phyloP scores from a whole-genome alignment of 2,113 vertebrate genomes.

The Psilopogon haemacephalus region DNA sequence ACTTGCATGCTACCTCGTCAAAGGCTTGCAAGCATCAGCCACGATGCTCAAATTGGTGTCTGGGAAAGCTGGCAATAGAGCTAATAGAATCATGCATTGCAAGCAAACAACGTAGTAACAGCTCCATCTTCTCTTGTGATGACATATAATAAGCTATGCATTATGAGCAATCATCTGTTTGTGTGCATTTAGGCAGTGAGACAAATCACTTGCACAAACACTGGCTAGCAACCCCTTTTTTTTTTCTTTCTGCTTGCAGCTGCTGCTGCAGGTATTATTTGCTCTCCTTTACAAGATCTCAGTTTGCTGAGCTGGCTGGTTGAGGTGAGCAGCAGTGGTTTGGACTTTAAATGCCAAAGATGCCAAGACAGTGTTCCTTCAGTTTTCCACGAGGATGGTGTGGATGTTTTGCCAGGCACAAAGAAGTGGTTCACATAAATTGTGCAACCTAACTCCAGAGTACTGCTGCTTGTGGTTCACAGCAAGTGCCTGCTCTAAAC shows the following conservation, averaged over 20 bases:
- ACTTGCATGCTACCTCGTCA: not conserved
- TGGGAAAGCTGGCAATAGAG: not conserved
- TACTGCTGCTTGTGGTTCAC: not conserved
- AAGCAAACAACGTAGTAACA: not conserved
- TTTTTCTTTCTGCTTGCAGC: not conserved
- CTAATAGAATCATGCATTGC: not conserved
- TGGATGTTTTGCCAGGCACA: not conserved
- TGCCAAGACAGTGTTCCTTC: not conserved
- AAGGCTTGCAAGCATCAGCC: not conserved
- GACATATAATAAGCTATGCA: slow-evolving; percentile 32
- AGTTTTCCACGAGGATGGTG: not conserved
- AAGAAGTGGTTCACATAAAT: not conserved
- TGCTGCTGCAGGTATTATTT: not conserved
- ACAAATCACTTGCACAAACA: slow-evolving; percentile 31
- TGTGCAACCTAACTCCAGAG: not conserved
- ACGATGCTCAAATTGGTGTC: not conserved
- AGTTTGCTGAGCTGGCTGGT: not conserved
- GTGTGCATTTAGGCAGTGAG: slow-evolving; percentile 16
- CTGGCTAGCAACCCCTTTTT: not conserved
- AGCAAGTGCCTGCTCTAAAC: not conserved
- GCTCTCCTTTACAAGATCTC: not conserved
- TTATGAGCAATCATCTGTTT: slow-evolving; percentile 46
- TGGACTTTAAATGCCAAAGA: not conserved
- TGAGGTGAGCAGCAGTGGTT: not conserved
- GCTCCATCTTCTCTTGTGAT: not conserved